Evolutionary conservation across 2,888 invertebrate genomes (phyloP).

Genomic region (Yponomeuta cagnagella): DNA sequence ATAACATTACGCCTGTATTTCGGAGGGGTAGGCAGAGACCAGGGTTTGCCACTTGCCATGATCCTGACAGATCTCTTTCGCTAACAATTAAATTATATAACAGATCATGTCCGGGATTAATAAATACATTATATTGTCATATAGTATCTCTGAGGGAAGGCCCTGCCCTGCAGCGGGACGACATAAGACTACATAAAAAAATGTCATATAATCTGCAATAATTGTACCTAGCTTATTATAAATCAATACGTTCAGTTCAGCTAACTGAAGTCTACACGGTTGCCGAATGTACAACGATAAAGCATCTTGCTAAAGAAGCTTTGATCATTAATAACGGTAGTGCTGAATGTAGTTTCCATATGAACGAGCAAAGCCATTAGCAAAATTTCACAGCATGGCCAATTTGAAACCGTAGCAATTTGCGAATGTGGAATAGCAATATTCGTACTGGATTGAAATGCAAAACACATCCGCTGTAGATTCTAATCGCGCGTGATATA

Average conservation of each 20-base stretch:
- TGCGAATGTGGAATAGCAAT: not conserved
- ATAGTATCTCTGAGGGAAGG: too few relatives aligned
- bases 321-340: not conserved
- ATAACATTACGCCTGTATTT: too few relatives aligned
- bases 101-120: too few relatives aligned
- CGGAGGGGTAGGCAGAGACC: too few relatives aligned
- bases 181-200: too few relatives aligned
- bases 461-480: not conserved
- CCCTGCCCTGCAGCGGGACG: too few relatives aligned
- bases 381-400: slow-evolving; percentile 12
- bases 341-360: slow-evolving; percentile 1
- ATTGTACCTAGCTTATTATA: too few relatives aligned
- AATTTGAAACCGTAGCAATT: not conserved
- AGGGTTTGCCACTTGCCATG: too few relatives aligned
- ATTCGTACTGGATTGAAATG: not conserved
- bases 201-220: too few relatives aligned
- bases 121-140: too few relatives aligned
- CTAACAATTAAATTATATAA: too few relatives aligned
- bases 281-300: not conserved
- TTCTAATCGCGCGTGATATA: not conserved
- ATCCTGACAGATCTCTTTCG: too few relatives aligned
- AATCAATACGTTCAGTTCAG: not conserved
- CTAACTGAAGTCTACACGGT: not conserved
- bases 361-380: slow-evolving; percentile 5
- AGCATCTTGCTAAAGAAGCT: not conserved